Evolutionary conservation across 2,888 invertebrate genomes (phyloP), one percentile per base, ranked within the genome.

Genomic region (Trachelus iudaicus): DNA sequence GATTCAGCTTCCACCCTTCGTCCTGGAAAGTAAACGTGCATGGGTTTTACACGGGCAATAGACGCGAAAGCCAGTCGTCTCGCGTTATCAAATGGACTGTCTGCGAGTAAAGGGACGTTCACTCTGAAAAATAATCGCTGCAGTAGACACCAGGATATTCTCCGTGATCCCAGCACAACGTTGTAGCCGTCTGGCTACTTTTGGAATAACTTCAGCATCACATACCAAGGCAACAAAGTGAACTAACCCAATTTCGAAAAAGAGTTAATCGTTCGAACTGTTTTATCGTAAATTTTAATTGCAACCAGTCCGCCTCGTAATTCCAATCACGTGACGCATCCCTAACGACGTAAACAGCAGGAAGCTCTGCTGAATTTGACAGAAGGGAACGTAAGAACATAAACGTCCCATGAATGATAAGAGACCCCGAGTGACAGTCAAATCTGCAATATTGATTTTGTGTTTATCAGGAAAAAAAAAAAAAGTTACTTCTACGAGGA

Each of bases 1-100:
- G 95, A 92, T 98, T 98, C 88, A 98, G 92, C 93, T 98, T 98
- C 98, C 98, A 98, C 86, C 97, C 98, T 91, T 97, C 97, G 92
- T 97, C 97, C 97, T 98, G 93, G 30, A 92, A 92, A 79, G 82
- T 80, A 76, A 81, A 79, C 56, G 56, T 23, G 23, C 23, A 23
- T 23, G 9, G 56, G 9, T 9, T 23, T 23, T 9, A 56, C 15
- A 23, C 23, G 23, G 23, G 9, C 15, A 2, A 23, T 56, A 2
- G 23, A 56, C 56, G 9, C 23, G 35, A 35, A 23, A 56, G 56
- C 56, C 23, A 56, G 23, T 40, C 15, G 15, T 40, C 40, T 40
- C 15, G 40, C 40, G 15, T 15, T 40, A 40, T 40, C 4, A 15
- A 40, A 40, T 15, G 40, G 4, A 15, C 1, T 6, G 40, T 40